These are phyloP conservation scores for Phaonia tiefii DNA, from an alignment of 2,888 invertebrate species.

Conservation along the genomic window DNA sequence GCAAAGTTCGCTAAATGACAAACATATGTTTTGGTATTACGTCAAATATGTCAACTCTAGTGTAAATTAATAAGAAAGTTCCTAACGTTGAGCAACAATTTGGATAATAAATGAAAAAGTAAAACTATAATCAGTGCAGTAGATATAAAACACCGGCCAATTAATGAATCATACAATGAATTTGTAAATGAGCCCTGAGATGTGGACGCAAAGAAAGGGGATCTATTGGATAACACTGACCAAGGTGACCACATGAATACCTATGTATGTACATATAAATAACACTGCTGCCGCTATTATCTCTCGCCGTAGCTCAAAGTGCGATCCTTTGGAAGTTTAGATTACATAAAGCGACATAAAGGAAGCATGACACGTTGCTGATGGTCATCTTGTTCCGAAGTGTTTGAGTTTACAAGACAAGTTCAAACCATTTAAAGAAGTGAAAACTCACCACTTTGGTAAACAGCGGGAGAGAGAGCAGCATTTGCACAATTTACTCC, in stretches of 20 bases:
- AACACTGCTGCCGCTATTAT: too few relatives aligned
- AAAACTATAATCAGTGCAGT: slow-evolving; percentile 7
- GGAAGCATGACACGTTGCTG: neutral
- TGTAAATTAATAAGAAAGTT: slow-evolving; percentile 50
- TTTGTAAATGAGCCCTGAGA: slow-evolving; percentile 24
- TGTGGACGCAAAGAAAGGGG: neutral
- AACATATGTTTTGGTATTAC: slow-evolving; percentile 59
- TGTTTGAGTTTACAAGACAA: slow-evolving; percentile 13
- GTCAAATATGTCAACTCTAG: slow-evolving; percentile 53
- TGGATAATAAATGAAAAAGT: slow-evolving; percentile 43
- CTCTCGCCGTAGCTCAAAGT: neutral
- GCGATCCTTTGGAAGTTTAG: too few relatives aligned
- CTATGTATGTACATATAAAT: too few relatives aligned
- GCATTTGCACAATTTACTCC: neutral
- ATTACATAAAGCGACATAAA: neutral
- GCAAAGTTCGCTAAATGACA: neutral
- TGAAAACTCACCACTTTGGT: slow-evolving; percentile 18
- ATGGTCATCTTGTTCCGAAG: neutral
- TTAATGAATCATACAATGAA: slow-evolving; percentile 11
- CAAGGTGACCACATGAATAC: slow-evolving; percentile 22
- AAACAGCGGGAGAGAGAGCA: slow-evolving; percentile 42
- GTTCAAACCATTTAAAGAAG: slow-evolving; percentile 41
- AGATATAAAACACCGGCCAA: neutral
- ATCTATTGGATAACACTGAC: slow-evolving; percentile 20
- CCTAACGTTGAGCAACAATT: slow-evolving; percentile 54